A percentile compares a stretch with the other conserved stretches of the same genome.
These are phyloP conservation scores for Scolopax rusticola DNA, from an alignment of 2,797 vertebrate species.

Conservation along the genomic window DNA sequence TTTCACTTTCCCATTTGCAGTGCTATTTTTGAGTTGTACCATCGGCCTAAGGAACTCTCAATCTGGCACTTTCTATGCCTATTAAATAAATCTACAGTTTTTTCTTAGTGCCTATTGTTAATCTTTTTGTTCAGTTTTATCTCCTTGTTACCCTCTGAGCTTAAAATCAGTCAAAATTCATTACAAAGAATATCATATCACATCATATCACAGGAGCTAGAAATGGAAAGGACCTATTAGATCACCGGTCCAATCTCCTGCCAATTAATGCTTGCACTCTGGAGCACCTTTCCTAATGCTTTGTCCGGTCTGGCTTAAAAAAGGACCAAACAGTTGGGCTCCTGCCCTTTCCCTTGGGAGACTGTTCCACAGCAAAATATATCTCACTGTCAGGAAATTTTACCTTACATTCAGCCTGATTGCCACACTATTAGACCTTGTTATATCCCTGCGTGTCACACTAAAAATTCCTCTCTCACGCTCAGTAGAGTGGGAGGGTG, in stretches of 20 bases:
- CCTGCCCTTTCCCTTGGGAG: neutral
- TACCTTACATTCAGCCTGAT: conserved; percentile 24
- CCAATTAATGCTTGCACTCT: neutral
- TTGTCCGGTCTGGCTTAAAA: conserved; percentile 2
- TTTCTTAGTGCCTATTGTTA: neutral
- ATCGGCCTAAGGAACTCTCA: neutral
- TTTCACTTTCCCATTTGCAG: neutral
- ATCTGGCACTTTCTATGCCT: neutral
- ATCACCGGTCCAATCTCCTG: neutral
- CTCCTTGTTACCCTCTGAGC: neutral
- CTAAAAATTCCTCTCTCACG: neutral
- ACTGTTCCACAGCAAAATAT: neutral
- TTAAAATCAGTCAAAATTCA: neutral
- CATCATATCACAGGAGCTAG: neutral
- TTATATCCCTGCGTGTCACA: neutral
- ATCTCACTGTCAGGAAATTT: conserved; percentile 26
- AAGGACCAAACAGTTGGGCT: conserved; percentile 8
- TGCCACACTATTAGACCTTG: conserved; percentile 56
- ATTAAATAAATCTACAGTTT: neutral
- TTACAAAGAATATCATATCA: neutral
- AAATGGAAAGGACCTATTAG: neutral
- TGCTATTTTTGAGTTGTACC: neutral
- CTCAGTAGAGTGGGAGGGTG: conserved; percentile 57
- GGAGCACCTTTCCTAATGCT: neutral
- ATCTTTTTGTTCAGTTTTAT: neutral